Conservation (phyloP, 30 jellyfish, hydroid and myxozoan species). For the Cassiopea xamachana region DNA sequence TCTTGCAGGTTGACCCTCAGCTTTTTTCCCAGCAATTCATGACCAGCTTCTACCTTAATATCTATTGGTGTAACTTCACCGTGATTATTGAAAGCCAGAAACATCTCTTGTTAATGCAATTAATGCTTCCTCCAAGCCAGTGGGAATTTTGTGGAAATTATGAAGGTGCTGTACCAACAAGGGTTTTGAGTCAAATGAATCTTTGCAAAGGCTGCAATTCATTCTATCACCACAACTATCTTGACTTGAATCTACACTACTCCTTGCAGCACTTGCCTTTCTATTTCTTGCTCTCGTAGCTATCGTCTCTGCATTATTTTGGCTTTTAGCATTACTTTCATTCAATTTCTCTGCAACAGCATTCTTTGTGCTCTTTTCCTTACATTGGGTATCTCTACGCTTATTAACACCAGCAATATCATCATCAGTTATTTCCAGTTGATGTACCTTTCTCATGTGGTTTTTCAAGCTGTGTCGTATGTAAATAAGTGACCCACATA, state of each 20-base stretch:
- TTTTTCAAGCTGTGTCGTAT: constrained; percentile 24
- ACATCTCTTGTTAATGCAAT: constrained; percentile 46
- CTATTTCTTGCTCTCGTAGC: background rate
- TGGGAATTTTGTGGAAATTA: constrained; percentile 43
- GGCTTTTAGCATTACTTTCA: background rate
- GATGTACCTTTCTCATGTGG: constrained; percentile 38
- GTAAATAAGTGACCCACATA: constrained; percentile 44
- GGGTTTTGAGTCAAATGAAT: background rate
- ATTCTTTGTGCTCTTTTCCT: background rate
- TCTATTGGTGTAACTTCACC: background rate
- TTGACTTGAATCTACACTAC: background rate
- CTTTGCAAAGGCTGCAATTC: constrained; percentile 29
- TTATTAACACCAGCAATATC: constrained; percentile 48
- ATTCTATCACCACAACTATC: background rate
- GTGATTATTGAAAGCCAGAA: background rate
- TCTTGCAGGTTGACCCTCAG: background rate
- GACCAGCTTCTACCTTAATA: background rate
- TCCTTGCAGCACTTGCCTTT: background rate
- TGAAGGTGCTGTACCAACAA: constrained; percentile 11
- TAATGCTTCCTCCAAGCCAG: constrained; percentile 41
- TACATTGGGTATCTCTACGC: background rate
- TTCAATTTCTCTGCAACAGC: background rate
- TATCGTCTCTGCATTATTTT: background rate
- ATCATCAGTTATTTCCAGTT: constrained; percentile 22
- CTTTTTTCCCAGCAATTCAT: background rate